Evolutionary conservation across 2,113 vertebrate species (phyloP).

Genomic region (Nibea albiflora): DNA sequence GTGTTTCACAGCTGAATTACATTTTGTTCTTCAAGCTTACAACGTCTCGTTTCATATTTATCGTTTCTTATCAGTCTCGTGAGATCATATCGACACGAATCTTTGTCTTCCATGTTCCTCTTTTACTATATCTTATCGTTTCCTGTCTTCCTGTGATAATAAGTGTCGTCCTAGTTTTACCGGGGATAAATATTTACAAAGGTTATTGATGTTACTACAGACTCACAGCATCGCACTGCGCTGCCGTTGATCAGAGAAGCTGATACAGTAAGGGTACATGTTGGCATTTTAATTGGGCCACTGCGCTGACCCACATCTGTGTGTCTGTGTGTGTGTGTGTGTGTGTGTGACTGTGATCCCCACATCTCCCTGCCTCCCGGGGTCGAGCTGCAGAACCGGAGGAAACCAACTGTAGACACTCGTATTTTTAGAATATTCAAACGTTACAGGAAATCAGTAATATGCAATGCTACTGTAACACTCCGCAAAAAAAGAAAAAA

Average conservation of each 20-base stretch:
- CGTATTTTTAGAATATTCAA: background rate
- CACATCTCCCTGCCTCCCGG: background rate
- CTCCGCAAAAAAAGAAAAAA: background rate
- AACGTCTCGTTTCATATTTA: background rate
- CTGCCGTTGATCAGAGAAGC: constrained; percentile 26
- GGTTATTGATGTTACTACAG: constrained; percentile 1
- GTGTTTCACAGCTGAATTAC: background rate
- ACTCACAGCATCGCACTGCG: background rate
- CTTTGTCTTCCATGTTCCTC: background rate
- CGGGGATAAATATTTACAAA: background rate
- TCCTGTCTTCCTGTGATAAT: background rate
- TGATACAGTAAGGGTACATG: constrained; percentile 18
- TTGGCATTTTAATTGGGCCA: constrained; percentile 56
- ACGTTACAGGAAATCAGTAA: background rate
- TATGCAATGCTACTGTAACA: background rate
- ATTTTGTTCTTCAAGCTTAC: background rate
- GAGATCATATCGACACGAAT: background rate
- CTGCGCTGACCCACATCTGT: constrained; percentile 55
- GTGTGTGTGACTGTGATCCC: constrained; percentile 23
- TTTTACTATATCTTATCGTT: background rate
- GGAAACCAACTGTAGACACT: background rate
- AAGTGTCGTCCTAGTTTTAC: background rate
- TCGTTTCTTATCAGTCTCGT: background rate
- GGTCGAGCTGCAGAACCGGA: constrained; percentile 2
- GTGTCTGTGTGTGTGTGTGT: constrained; percentile 7